phyloP scores from a whole-genome alignment of 2,797 vertebrate species.

The Remorina albescens region DNA sequence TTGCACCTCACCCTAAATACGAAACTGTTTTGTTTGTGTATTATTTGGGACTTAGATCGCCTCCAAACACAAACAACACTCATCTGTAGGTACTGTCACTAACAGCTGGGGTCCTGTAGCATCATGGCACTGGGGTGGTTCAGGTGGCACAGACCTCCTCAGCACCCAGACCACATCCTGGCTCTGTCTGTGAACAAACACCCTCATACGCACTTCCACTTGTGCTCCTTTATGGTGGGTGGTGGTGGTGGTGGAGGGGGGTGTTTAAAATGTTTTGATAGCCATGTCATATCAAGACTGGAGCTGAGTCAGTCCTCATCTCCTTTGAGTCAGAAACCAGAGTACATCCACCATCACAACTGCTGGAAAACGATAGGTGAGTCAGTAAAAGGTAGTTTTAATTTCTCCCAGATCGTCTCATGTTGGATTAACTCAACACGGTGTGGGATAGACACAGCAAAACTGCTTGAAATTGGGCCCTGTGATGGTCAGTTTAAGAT shows the following conservation, averaged over 20 bases:
- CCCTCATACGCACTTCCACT: constrained; percentile 2
- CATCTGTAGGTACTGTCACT: not conserved
- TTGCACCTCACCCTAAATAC: not conserved
- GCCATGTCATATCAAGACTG: constrained; percentile 19
- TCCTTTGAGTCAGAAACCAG: not conserved
- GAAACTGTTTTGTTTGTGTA: not conserved
- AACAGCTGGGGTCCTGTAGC: not conserved
- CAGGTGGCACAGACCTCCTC: constrained; percentile 27
- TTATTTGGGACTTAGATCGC: not conserved
- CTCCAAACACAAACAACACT: not conserved
- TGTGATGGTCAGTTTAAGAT: not conserved
- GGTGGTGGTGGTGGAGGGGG: no score
- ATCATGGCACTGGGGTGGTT: constrained; percentile 13
- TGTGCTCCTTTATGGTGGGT: no score
- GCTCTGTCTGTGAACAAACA: constrained; percentile 24
- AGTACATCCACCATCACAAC: not conserved
- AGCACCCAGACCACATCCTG: constrained; percentile 60
- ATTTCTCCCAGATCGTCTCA: not conserved
- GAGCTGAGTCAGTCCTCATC: constrained; percentile 7
- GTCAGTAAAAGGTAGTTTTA: not conserved
- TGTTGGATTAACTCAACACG: not conserved
- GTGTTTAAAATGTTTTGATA: constrained; percentile 18
- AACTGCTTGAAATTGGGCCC: not conserved
- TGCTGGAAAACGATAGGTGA: not conserved
- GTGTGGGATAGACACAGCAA: not conserved